Conservation (phyloP, 2,888 invertebrate species). For the Lycophotia porphyrea region DNA sequence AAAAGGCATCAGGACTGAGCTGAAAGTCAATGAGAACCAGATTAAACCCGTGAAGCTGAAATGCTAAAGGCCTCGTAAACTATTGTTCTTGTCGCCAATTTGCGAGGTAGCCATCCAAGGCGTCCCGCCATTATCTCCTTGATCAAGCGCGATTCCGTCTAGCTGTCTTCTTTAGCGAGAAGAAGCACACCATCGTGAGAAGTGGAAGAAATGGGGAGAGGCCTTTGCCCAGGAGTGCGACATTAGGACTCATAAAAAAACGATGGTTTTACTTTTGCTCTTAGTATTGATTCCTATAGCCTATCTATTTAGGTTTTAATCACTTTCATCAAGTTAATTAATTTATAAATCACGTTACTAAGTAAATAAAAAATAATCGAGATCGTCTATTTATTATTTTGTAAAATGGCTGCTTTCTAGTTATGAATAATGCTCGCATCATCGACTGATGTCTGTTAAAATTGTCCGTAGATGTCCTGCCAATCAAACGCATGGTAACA, state of each 20-base stretch:
- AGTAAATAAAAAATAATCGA: neutral
- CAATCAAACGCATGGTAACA: constrained; percentile 41
- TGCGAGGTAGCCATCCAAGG: no score
- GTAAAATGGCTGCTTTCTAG: neutral
- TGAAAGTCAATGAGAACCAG: neutral
- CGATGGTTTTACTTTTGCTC: neutral
- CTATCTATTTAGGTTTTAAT: neutral
- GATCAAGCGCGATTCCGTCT: no score
- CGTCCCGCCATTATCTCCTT: no score
- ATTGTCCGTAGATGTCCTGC: constrained; percentile 20
- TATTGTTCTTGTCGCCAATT: no score
- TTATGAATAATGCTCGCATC: neutral
- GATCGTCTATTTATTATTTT: neutral
- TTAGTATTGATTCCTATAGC: no score
- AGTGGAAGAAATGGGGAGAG: no score
- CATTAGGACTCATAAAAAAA: no score
- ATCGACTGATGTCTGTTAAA: neutral
- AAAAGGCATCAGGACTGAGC: neutral
- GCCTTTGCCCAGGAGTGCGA: no score
- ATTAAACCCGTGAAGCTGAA: neutral
- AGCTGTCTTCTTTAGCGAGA: no score
- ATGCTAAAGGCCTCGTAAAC: neutral
- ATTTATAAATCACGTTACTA: neutral
- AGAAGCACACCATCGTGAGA: no score
- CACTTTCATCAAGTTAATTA: neutral